Evolutionary conservation across 2,888 invertebrate genomes (phyloP).

Genomic region (Thera britannica): DNA sequence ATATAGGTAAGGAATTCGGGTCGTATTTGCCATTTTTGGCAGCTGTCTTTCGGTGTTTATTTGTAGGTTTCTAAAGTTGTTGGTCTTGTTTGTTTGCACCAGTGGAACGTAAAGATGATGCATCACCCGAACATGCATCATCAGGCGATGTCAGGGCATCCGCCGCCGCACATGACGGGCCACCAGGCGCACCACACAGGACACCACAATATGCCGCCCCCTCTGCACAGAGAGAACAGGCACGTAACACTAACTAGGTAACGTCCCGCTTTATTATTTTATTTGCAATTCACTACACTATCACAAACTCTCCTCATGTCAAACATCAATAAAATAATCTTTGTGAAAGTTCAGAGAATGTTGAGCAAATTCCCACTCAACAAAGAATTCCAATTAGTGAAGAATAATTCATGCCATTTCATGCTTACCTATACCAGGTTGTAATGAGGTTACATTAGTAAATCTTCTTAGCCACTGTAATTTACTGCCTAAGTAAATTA

Average conservation of each 20-base stretch:
- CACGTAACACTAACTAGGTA: conserved; percentile 83
- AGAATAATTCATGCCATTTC: conserved; percentile 24
- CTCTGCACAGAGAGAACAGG: conserved; percentile 87
- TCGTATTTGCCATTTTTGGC: conserved; percentile 58
- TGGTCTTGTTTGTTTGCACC: conserved; percentile 76
- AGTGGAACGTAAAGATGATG: conserved; percentile 78
- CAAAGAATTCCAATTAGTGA: conserved; percentile 23
- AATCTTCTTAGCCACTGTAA: conserved; percentile 4
- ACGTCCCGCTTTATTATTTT: conserved; percentile 68
- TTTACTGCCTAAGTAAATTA: background rate
- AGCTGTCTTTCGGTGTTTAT: conserved; percentile 70
- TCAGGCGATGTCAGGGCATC: conserved; percentile 82
- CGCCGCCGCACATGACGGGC: conserved; percentile 77
- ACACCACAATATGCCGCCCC: conserved; percentile 88
- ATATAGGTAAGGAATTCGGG: conserved; percentile 68
- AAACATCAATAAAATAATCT: conserved; percentile 6
- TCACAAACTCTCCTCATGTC: conserved; percentile 1
- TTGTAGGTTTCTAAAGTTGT: conserved; percentile 64
- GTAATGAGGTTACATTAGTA: conserved; percentile 13
- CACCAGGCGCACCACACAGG: conserved; percentile 77
- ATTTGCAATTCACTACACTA: conserved; percentile 51
- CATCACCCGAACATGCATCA: conserved; percentile 85
- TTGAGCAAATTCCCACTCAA: conserved; percentile 8
- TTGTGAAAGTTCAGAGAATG: conserved; percentile 23
- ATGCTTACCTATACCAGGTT: conserved; percentile 11